phyloP scores from a whole-genome alignment of 1,140 invertebrate genomes.

The Sipha flava region DNA sequence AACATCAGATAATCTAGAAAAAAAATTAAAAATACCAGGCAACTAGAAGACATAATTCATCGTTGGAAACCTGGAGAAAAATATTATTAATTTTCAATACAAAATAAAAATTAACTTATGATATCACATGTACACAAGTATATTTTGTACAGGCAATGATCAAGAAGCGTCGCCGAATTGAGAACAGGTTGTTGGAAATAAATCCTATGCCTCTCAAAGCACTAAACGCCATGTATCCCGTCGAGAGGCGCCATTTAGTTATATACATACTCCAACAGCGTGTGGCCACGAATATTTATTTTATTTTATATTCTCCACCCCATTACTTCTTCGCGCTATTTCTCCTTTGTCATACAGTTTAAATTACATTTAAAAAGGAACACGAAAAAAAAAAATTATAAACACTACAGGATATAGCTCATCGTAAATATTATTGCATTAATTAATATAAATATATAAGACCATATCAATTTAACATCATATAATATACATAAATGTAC shows the following conservation, averaged over 20 bases:
- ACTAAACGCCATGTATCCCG: slow-evolving; percentile 21
- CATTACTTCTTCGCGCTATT: background rate
- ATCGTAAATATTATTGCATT: background rate
- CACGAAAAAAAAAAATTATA: background rate
- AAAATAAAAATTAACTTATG: background rate
- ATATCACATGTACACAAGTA: background rate
- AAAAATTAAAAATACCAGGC: too few relatives aligned
- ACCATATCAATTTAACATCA: too few relatives aligned
- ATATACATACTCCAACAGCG: background rate
- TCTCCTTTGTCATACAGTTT: too few relatives aligned
- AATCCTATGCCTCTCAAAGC: slow-evolving; percentile 9
- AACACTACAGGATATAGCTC: background rate
- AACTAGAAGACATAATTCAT: background rate
- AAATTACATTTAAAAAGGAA: too few relatives aligned
- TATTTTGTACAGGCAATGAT: background rate
- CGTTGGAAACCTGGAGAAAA: background rate
- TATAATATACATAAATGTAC: too few relatives aligned
- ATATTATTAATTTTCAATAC: background rate
- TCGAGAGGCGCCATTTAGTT: slow-evolving; percentile 16
- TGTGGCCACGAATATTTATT: background rate
- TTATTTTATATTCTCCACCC: background rate
- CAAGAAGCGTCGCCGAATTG: background rate
- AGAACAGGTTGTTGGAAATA: slow-evolving; percentile 14
- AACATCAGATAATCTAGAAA: too few relatives aligned
- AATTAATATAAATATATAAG: too few relatives aligned